Conservation (phyloP, 2,888 invertebrate species). For the Tolmerus cingulatus region DNA sequence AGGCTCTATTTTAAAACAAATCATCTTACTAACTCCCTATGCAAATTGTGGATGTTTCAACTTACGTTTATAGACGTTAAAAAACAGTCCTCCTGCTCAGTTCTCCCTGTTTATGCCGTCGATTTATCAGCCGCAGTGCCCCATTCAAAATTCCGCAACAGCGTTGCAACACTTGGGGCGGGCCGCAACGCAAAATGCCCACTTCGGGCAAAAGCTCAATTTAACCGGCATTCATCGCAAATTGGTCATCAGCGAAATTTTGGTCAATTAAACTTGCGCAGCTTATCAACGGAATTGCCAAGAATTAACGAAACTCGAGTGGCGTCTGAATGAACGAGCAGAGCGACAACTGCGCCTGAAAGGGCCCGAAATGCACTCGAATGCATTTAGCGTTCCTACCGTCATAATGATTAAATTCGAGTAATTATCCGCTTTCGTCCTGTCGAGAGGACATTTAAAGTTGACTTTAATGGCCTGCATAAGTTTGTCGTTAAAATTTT, state of each 20-base stretch:
- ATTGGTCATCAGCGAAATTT: neutral
- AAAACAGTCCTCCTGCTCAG: neutral
- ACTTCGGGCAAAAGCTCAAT: neutral
- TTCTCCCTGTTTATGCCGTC: neutral
- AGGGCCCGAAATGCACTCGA: neutral
- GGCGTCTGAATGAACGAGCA: neutral
- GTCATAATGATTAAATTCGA: constrained; percentile 14
- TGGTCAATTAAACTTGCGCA: constrained; percentile 3
- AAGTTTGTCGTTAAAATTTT: constrained; percentile 21
- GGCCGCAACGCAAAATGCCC: neutral
- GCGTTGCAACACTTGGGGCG: neutral
- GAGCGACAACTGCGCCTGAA: neutral
- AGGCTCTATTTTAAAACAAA: no score
- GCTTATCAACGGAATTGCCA: neutral
- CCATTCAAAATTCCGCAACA: neutral
- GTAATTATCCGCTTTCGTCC: constrained; percentile 11
- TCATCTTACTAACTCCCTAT: no score
- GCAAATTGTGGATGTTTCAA: neutral
- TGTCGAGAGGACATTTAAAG: constrained; percentile 15
- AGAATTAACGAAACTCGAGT: neutral
- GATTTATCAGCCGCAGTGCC: neutral
- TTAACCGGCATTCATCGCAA: neutral
- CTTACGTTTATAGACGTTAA: neutral
- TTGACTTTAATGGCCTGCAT: constrained; percentile 2
- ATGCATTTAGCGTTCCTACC: neutral